Evolutionary conservation across 30 jellyfish, hydroid and myxozoan genomes (phyloP).

Genomic region (Turritopsis rubra): DNA sequence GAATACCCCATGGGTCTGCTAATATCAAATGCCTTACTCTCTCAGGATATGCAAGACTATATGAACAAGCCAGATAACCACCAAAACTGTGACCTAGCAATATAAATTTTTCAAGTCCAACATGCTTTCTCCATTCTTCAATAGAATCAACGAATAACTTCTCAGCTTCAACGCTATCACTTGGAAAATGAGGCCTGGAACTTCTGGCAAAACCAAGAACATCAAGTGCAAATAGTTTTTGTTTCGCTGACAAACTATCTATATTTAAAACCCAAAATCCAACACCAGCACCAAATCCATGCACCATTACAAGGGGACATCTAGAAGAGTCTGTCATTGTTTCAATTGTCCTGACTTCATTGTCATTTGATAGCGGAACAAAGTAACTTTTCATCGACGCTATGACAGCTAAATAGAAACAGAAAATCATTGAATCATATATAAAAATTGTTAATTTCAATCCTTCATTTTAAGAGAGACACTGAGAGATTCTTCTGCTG

Average conservation of each 20-base stretch:
- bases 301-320: slow-evolving; percentile 74
- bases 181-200: slow-evolving; percentile 83
- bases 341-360: slow-evolving; percentile 71
- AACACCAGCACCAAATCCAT: slow-evolving; percentile 93
- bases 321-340: slow-evolving; percentile 43
- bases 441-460: background rate
- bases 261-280: slow-evolving; percentile 93
- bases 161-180: slow-evolving; percentile 96
- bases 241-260: slow-evolving; percentile 62
- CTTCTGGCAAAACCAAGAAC: slow-evolving; percentile 95
- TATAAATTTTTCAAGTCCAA: slow-evolving; percentile 66
- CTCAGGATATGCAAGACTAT: slow-evolving; percentile 76
- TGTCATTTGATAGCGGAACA: slow-evolving; percentile 52
- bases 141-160: slow-evolving; percentile 60
- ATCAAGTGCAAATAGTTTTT: slow-evolving; percentile 70
- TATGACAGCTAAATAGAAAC: slow-evolving; percentile 45
- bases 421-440: background rate
- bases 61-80: slow-evolving; percentile 87
- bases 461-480: no score
- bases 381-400: slow-evolving; percentile 46
- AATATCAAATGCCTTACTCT: slow-evolving; percentile 77
- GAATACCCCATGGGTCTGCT: slow-evolving; percentile 99
- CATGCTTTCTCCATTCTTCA: slow-evolving; percentile 89
- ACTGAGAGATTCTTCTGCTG: no score
- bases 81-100: slow-evolving; percentile 97